Evolutionary conservation across 2,888 invertebrate genomes (phyloP), one percentile per base, ranked within the genome.

Genomic region (Lasius fuliginosus): DNA sequence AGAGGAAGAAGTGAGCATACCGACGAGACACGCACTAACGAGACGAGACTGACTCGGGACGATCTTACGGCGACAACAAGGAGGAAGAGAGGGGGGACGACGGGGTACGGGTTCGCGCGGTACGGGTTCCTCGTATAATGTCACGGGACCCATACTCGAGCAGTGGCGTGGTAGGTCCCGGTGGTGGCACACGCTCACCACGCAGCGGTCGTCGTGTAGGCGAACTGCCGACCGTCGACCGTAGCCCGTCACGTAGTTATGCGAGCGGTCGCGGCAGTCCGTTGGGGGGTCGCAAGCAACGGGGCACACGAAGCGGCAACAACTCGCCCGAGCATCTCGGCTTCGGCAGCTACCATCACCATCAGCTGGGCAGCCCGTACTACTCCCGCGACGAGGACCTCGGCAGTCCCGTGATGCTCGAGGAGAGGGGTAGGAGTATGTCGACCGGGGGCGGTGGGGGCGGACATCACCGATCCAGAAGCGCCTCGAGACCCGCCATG

Each of bases 211-310:
- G 97, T 95, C 96, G 96, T 94, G 95, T 96, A 94, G 96, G 95
- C 83, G 97, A 97, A 95, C 96, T 98, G 96, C 98, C 98, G 95
- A 98, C 98, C 95, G 98, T 98, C 95, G 98, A 98, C 97, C 97
- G 98, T 95, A 98, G 98, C 95, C 98, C 98, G 95, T 97, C 98
- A 94, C 96, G 98, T 95, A 97, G 96, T 95, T 98, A 98, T 96
- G 96, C 96, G 89, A 97, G 97, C 95, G 95, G 95, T 92, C 95
- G 96, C 93, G 95, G 95, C 92, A 95, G 96, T 95, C 96, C 96
- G 92, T 93, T 96, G 94, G 60, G 96, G 95, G 96, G 96, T 95
- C 95, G 95, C 87, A 95, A 95, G 91, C 77, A 77, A 81, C 94
- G 96, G 74, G 95, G 95, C 91, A 95, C 96, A 84, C 95, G 96